Evolutionary conservation across 2,888 invertebrate genomes (phyloP), one percentile per base, ranked within the genome.

Genomic region (Tenthredo distinguenda): DNA sequence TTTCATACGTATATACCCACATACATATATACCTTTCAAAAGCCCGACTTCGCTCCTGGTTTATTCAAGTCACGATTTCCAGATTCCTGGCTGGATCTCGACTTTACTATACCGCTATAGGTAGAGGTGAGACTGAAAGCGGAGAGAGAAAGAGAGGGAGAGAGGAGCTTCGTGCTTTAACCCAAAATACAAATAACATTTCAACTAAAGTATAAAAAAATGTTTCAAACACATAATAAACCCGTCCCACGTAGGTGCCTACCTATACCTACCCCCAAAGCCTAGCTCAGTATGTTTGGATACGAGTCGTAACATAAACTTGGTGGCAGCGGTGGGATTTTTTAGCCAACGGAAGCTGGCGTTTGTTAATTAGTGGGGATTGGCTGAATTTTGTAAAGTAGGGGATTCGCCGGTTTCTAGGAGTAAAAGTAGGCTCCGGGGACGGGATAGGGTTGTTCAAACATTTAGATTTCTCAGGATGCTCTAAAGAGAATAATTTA

Each of bases 31-130:
- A 72, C 10, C 74, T 43, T 43, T 43, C 40, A 21, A 7, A 18
- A 74, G 21, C n/a, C 26, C 43, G 43, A 40, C 21, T 77, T 77
- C 26, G 40, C 31, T n/a, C 0, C 21, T 6, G 58, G 62, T 40
- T 83, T 71, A 83, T 71, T 83, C 83, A 50, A 55, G 83, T 83
- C 83, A 83, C 83, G 83, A 83, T 68, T 83, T n/a, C 4, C 71
- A 83, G 83, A 83, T 83, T 68, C 68, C 71, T 55, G 31, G 31
- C 43, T 47, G 68, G 62, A 81, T 81, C 58, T 81, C 40, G 62
- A 62, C 62, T n/a, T 12, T n/a, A 34, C 77, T 55, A 34, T 10
- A n/a, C n/a, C 55, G 76, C n/a, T 40, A 31, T 50, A n/a, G 6
- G 58, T n/a, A 7, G 58, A 50, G 34, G 58, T 26, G 34, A 37